Evolutionary conservation across 2,797 vertebrate species (phyloP).

Genomic region (Sus cebifrons): DNA sequence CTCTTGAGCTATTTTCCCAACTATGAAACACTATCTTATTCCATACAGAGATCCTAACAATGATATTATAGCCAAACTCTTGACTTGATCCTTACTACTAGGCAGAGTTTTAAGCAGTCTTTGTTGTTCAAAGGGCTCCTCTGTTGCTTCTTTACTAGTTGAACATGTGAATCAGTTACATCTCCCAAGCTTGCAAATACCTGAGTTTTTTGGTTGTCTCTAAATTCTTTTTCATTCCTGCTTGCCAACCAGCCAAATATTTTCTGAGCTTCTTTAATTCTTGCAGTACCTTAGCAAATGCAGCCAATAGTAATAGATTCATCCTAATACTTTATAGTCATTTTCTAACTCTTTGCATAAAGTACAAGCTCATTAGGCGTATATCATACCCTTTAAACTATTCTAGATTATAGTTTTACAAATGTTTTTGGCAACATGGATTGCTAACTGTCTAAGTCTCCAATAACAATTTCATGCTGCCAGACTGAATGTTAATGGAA

Average conservation of each 20-base stretch:
- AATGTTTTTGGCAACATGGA: not conserved
- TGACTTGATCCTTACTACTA: not conserved
- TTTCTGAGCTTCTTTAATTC: constrained; percentile 1
- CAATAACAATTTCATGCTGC: not conserved
- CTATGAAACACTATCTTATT: not conserved
- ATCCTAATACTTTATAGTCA: not conserved
- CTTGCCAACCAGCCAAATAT: not conserved
- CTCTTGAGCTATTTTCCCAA: not conserved
- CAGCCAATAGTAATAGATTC: not conserved
- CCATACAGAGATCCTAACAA: not conserved
- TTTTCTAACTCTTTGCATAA: not conserved
- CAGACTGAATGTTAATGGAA: not conserved
- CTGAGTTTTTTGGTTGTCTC: not conserved
- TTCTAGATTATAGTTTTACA: not conserved
- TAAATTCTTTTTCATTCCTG: not conserved
- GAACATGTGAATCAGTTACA: not conserved
- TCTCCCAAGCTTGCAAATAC: not conserved
- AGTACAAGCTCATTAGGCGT: not conserved
- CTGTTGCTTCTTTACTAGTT: not conserved
- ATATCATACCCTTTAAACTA: not conserved
- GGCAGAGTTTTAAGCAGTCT: not conserved
- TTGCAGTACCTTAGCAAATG: not conserved
- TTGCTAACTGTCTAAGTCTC: not conserved
- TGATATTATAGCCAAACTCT: not conserved
- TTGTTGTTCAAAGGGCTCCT: not conserved